Conservation (phyloP, 1,140 invertebrate genomes). For the Lineus longissimus region DNA sequence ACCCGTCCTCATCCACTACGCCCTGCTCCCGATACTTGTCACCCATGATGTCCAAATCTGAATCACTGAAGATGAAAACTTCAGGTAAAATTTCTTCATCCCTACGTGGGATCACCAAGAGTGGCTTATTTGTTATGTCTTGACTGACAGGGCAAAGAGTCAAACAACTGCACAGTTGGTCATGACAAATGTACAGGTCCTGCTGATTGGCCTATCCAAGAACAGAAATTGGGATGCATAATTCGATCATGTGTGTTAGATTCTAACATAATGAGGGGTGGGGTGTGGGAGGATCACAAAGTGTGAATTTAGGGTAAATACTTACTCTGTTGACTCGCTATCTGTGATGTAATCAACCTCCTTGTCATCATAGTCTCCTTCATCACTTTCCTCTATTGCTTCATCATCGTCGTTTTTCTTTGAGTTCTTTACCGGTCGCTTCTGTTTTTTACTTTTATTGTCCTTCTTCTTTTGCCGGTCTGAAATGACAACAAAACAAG, state of each 20-base stretch:
- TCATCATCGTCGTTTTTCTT: conserved; percentile 72
- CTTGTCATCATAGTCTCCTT: conserved; percentile 90
- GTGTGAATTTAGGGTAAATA: not conserved
- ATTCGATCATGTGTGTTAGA: too few relatives aligned
- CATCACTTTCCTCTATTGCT: conserved; percentile 91
- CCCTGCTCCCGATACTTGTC: conserved; percentile 64
- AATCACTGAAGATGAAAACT: conserved; percentile 59
- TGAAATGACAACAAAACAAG: conserved; percentile 7
- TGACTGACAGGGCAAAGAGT: too few relatives aligned
- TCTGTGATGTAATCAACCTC: conserved; percentile 66
- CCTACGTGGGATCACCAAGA: not conserved
- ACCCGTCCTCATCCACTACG: conserved; percentile 85
- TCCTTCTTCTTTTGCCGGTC: conserved; percentile 33
- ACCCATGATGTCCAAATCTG: conserved; percentile 61
- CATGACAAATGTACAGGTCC: too few relatives aligned
- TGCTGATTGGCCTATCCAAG: too few relatives aligned
- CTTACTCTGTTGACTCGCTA: not conserved
- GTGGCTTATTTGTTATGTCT: too few relatives aligned
- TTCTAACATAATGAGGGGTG: too few relatives aligned
- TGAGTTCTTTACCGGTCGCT: conserved; percentile 73
- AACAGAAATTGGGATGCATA: too few relatives aligned
- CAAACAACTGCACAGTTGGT: too few relatives aligned
- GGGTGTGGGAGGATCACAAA: too few relatives aligned
- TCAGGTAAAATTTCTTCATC: too few relatives aligned
- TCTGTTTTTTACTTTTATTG: conserved; percentile 29